Conservation (phyloP, 2,113 vertebrate genomes). For the Pachycephala philippinensis region DNA sequence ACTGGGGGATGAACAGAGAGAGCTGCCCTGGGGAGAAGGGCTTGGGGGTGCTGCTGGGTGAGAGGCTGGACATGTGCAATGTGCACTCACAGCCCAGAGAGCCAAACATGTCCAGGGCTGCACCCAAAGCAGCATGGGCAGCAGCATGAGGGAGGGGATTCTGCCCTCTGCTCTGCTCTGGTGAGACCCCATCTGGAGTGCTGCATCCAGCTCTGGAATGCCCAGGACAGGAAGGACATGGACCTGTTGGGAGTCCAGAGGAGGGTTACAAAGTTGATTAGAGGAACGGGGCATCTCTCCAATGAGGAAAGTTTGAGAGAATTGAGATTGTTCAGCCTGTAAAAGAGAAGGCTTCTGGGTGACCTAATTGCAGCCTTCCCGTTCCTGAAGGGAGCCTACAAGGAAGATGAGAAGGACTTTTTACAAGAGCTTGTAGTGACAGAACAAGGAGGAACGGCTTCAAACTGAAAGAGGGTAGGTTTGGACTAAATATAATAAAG, state of each 20-base stretch:
- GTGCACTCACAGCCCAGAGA: not conserved
- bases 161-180: not conserved
- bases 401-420: not conserved
- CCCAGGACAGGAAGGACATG: not conserved
- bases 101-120: not conserved
- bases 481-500: not conserved
- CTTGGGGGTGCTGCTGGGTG: not conserved
- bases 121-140: not conserved
- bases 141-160: not conserved
- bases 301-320: not conserved
- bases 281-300: not conserved
- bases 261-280: not conserved
- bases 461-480: not conserved
- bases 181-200: fast-evolving
- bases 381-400: not conserved
- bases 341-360: not conserved
- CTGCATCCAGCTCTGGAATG: not conserved
- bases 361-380: not conserved
- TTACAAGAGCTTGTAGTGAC: not conserved
- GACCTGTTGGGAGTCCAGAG: not conserved
- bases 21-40: not conserved
- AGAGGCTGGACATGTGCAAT: not conserved
- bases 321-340: not conserved
- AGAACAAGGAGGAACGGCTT: not conserved
- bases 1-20: not conserved